Base-by-base conservation (phyloP, 2,888 invertebrate species). In the Ormyrus thymus region DNA sequence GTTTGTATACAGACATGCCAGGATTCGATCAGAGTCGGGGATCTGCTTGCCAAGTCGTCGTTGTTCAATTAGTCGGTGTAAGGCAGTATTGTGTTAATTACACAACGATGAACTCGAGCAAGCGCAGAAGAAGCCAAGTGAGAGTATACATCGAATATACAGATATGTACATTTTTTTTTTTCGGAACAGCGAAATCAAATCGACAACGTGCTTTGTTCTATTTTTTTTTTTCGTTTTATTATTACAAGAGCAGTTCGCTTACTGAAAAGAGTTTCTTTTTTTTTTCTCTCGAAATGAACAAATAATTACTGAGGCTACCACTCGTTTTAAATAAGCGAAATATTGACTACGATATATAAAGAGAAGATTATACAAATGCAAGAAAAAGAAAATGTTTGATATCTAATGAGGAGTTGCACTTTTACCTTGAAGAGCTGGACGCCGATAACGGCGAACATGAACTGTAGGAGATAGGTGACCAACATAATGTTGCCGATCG, bases 371-470 rank as follows among this genome's bases (percentile, higher is more conserved):
- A 62, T 55, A 75, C 10, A 65, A 64, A 11, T 15, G 73, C 29
- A n/a, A 73, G 11, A 70, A 55, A 68, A 45, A 70, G 43, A 77
- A 53, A 78, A 29, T 50, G 58, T 74, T 50, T 55, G 29, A 3
- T 61, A 11, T 29, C 51, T 13, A 56, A 77, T 50, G 56, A 66
- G 62, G 70, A 70, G 10, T 72, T 68, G 51, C 46, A 46, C 81
- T 91, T 92, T 94, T 94, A 97, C 97, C 96, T 99, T 99, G 94
- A 99, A 99, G 88, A 99, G 95, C 93, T 99, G 99, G 91, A 99
- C 99, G 93, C 99, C 99, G 92, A 99, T 99, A 92, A 98, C 98
- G 92, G 99, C 98, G 92, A 99, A 99, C 98, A 99, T 99, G 94
- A 99, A 99, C 95, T 98, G 97, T 92, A 99, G 97, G 91, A 99